Conservation (phyloP, 1,140 invertebrate species). For the Drosophila littoralis region DNA sequence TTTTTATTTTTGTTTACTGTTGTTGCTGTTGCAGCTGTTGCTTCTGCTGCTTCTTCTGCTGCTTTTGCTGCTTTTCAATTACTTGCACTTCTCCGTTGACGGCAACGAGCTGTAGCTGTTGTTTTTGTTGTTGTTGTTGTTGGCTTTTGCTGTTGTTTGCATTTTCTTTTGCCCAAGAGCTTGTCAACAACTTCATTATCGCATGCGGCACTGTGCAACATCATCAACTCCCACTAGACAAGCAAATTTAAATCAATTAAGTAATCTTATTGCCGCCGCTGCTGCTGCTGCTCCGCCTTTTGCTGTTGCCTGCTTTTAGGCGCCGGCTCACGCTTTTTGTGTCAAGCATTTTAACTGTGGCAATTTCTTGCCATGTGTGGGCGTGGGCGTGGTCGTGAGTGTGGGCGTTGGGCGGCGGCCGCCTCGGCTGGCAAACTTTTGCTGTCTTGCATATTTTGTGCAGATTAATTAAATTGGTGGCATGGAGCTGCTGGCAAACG, state of each 20-base stretch:
- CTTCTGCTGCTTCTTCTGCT: slow-evolving; percentile 29
- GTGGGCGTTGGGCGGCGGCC: slow-evolving; percentile 23
- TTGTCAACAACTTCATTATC: slow-evolving; percentile 82
- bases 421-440: slow-evolving; percentile 66
- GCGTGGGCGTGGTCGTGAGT: slow-evolving; percentile 33
- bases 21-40: slow-evolving; percentile 26
- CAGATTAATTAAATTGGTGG: slow-evolving; percentile 80
- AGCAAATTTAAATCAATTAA: slow-evolving; percentile 82
- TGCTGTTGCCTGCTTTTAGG: slow-evolving; percentile 70
- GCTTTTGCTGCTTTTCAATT: slow-evolving; percentile 64
- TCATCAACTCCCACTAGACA: slow-evolving; percentile 60
- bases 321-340: slow-evolving; percentile 38
- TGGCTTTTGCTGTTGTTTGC: slow-evolving; percentile 49
- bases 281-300: slow-evolving; percentile 42
- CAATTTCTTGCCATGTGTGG: slow-evolving; percentile 46
- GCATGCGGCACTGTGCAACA: slow-evolving; percentile 69
- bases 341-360: slow-evolving; percentile 72
- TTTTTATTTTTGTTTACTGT: slow-evolving; percentile 14
- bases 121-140: slow-evolving; percentile 17
- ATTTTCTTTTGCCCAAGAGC: slow-evolving; percentile 64
- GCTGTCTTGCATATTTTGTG: slow-evolving; percentile 79
- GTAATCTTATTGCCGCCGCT: slow-evolving; percentile 75
- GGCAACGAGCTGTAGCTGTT: slow-evolving; percentile 1
- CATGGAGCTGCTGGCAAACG: slow-evolving; percentile 55
- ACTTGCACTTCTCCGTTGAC: slow-evolving; percentile 58